These are phyloP conservation scores for Noctilio leporinus DNA, from an alignment of 2,113 vertebrate genomes.

Conservation along the genomic window DNA sequence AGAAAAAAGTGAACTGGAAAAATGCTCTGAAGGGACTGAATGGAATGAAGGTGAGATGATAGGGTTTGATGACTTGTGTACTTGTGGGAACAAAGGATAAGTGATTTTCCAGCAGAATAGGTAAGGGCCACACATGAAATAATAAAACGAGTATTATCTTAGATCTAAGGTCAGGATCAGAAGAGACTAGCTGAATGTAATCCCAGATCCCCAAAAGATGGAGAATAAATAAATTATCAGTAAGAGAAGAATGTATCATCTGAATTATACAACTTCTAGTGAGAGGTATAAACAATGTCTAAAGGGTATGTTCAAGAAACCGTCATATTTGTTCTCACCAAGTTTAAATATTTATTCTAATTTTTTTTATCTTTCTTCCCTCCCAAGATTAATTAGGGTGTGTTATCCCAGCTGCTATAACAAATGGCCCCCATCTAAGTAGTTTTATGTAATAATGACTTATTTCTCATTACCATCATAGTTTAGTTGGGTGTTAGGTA, in stretches of 20 bases:
- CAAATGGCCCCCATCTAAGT: not conserved
- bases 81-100: not conserved
- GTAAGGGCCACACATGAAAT: not conserved
- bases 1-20: not conserved
- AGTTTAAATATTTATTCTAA: not conserved
- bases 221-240: not conserved
- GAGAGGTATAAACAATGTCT: not conserved
- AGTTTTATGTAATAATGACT: not conserved
- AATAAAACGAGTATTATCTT: not conserved
- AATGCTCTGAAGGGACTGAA: not conserved
- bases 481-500: not conserved
- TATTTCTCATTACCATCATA: not conserved
- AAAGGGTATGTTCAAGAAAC: not conserved
- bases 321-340: not conserved
- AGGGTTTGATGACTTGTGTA: fast-evolving
- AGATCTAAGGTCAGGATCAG: not conserved
- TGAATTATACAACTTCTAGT: not conserved
- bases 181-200: not conserved
- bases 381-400: not conserved
- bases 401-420: not conserved
- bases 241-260: not conserved
- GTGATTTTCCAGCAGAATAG: not conserved
- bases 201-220: not conserved
- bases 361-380: not conserved
- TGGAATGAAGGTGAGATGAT: not conserved